phyloP scores from a whole-genome alignment of 1,140 invertebrate species.

The Lithobius niger region DNA sequence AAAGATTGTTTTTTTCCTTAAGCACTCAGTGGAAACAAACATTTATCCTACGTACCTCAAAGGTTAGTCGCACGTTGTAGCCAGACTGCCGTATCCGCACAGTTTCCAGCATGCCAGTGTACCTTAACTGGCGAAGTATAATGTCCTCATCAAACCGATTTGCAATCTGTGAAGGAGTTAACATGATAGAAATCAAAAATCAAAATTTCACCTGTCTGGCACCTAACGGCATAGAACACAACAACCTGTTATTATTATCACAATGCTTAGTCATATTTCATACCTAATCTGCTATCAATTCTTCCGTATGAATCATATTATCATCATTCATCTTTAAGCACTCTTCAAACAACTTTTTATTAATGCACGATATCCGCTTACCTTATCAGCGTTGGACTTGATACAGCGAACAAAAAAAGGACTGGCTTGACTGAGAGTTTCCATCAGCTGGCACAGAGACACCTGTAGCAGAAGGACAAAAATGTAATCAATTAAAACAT shows the following conservation, averaged over 20 bases:
- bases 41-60: slow-evolving; percentile 52
- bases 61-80: slow-evolving; percentile 83
- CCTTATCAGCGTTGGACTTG: slow-evolving; percentile 85
- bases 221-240: too few species aligned
- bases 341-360: not conserved
- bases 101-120: slow-evolving; percentile 94
- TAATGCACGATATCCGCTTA: slow-evolving; percentile 22
- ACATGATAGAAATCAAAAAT: slow-evolving; percentile 11
- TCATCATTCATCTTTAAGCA: too few species aligned
- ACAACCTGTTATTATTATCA: too few species aligned
- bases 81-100: slow-evolving; percentile 88
- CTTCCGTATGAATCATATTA: too few species aligned
- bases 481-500: not conserved
- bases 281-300: too few species aligned
- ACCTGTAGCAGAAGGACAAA: too few species aligned
- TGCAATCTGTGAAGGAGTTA: slow-evolving; percentile 44
- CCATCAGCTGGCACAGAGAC: slow-evolving; percentile 69
- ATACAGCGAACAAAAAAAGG: slow-evolving; percentile 96
- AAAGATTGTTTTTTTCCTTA: too few species aligned
- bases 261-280: slow-evolving; percentile 1
- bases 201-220: too few species aligned
- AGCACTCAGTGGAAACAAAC: too few species aligned
- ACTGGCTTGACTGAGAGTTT: slow-evolving; percentile 84
- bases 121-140: slow-evolving; percentile 70
- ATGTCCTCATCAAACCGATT: slow-evolving; percentile 88